Base-by-base conservation (phyloP, 2,113 vertebrate genomes). In the Nipponia nippon region DNA sequence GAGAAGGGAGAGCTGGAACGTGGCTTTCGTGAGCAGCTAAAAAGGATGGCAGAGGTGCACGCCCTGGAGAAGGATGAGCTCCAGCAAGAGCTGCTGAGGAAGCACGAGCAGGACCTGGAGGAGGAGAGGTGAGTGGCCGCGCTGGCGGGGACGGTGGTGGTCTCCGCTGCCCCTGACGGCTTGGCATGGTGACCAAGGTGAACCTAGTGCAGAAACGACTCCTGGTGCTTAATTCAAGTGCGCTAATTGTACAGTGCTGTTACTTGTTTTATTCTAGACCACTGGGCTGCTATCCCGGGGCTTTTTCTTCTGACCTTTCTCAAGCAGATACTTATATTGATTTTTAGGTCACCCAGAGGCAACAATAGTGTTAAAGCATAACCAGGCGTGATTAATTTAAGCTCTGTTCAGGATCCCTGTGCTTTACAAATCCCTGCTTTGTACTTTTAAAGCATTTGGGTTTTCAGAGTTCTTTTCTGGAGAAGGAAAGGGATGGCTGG, bases 111-210 rank as follows among this genome's bases (percentile, higher is more conserved):
- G 22, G 98, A 99, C 55, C 97, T 99, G 81, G 82, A 96, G 46
- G 97, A 98, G 92, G 98, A 98, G 78, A 99, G 99, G 99, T 99
- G 97, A 99, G 99, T 83, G 87, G 16, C 9, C 8, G 11, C 5
- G 16, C 26, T 10, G 42, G 22, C 6, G 16, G 67, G 53, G 38
- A 26, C 7, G 1, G 23, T 2, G 2, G 32, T 8, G 63, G 14
- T 15, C 12, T 11, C 3, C 1, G 4, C 18, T 34, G 36, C 9
- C 59, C 70, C 6, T 16, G 3, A 2, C 6, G 67, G 53, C 75
- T 66, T 27, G 66, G 66, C 3, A 0, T 5, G 44, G 40, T 63
- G 59, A 3, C 4, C 6, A 0, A 22, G 66, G 38, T 21, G 50
- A 44, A 2, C 8, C 26, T 10, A 7, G 55, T 2, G 46, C 59